A percentile compares a stretch with the other conserved stretches of the same genome.
phyloP scores from a whole-genome alignment of 2,797 vertebrate species.

The Leontopithecus rosalia region DNA sequence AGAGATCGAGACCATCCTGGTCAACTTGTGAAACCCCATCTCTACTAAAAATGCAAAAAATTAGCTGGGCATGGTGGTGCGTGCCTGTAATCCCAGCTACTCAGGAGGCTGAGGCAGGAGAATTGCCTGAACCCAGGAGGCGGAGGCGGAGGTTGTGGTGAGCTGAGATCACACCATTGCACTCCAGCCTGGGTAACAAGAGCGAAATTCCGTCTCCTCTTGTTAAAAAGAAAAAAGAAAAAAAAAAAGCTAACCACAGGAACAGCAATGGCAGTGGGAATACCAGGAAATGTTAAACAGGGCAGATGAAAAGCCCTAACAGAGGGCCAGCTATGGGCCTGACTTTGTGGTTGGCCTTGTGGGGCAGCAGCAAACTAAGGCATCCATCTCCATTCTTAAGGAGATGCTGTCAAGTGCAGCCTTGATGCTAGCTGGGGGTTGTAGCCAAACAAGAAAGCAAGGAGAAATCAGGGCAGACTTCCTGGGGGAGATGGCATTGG shows the following conservation, averaged over 20 bases:
- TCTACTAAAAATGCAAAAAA: too few species aligned
- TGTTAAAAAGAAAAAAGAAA: too few species aligned
- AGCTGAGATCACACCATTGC: too few species aligned
- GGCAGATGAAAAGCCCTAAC: not conserved
- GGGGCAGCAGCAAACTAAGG: not conserved
- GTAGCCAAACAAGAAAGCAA: not conserved
- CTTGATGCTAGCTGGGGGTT: not conserved
- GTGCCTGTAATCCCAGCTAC: too few species aligned
- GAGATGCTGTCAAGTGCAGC: not conserved
- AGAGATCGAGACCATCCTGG: too few species aligned
- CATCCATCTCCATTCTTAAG: not conserved
- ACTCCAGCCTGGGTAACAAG: too few species aligned
- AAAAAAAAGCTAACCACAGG: not conserved
- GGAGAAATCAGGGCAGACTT: slow-evolving; percentile 49
- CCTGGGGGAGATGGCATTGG: not conserved
- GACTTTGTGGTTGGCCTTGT: not conserved
- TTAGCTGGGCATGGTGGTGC: too few species aligned
- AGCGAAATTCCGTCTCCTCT: too few species aligned
- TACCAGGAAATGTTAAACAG: not conserved
- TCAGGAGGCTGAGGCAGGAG: too few species aligned
- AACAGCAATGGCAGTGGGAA: not conserved
- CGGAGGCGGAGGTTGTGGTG: too few species aligned
- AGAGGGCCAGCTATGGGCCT: not conserved
- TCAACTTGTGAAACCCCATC: too few species aligned
- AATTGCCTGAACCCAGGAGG: too few species aligned